Conservation (phyloP, 2,113 vertebrate genomes). For the Sprattus sprattus region DNA sequence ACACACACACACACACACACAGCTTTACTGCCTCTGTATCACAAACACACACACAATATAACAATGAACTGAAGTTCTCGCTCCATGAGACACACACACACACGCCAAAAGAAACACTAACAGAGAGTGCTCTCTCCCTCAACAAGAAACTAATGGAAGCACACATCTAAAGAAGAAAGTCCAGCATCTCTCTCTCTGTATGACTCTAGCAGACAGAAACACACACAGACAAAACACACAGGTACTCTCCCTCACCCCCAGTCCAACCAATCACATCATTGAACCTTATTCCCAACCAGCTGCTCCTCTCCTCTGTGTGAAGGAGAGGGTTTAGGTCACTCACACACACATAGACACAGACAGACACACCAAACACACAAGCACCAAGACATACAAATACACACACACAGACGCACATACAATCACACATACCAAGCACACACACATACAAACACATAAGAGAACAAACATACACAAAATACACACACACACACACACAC, state of each 20-base stretch:
- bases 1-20: neutral
- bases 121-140: neutral
- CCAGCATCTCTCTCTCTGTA: neutral
- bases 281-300: too few species aligned
- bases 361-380: too few species aligned
- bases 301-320: neutral
- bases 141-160: neutral
- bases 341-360: too few species aligned
- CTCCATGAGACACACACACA: neutral
- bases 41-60: neutral
- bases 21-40: neutral
- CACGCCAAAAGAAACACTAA: too few species aligned
- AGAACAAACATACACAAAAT: too few species aligned
- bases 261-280: too few species aligned
- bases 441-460: neutral
- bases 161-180: neutral
- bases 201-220: neutral
- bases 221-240: constrained; percentile 18
- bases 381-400: too few species aligned
- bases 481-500: neutral
- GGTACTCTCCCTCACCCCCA: too few species aligned
- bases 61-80: too few species aligned
- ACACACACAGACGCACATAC: neutral
- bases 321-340: too few species aligned
- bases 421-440: neutral